Evolutionary conservation across 1,140 invertebrate genomes (phyloP), one percentile per base, ranked within the genome.

Genomic region (Bombus sibiricus): DNA sequence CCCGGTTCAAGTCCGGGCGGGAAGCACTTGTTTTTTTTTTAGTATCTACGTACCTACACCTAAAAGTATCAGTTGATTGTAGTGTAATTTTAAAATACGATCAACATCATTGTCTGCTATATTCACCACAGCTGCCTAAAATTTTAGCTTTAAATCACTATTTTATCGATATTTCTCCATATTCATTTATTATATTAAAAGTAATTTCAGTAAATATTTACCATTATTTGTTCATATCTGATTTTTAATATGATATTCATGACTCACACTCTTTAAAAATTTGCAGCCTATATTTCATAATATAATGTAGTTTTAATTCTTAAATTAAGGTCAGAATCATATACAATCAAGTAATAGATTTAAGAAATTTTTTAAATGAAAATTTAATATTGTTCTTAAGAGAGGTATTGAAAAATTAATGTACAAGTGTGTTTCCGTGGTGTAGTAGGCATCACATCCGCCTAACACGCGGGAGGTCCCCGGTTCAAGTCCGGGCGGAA

Each of bases 371-470:
- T 9, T 37, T 10, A 8, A 64, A n/a, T 34, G 0, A 10, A 25
- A 25, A 12, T 12, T 37, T 10, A 10, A 37, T 25, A 6, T 47
- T 47, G 0, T 22, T 0, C 0, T 0, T 0, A 12, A 34, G 1
- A 10, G 18, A 0, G 8, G 1, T 9, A 0, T n/a, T 18, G 0
- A 37, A 3, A 73, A 28, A n/a, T 1, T 1, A 0, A 1, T 0
- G 1, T 0, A 0, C 6, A 43, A 76, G 2, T 6, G 0, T 1
- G 82, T 83, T 81, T 77, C 83, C 74, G 87, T 86, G 85, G 87
- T 88, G 87, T 86, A 88, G 87, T 86, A 80, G 84, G 83, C 83
- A 88, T 88, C 87, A 86, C 86, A 86, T 88, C 83, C 78, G 83
- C 78, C 78, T 85, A 85, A 85, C 83, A 85, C 83, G 83, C 83